Evolutionary conservation across 2,797 vertebrate species (phyloP), one percentile per base, ranked within the genome.

Genomic region (Sebastes dallii): DNA sequence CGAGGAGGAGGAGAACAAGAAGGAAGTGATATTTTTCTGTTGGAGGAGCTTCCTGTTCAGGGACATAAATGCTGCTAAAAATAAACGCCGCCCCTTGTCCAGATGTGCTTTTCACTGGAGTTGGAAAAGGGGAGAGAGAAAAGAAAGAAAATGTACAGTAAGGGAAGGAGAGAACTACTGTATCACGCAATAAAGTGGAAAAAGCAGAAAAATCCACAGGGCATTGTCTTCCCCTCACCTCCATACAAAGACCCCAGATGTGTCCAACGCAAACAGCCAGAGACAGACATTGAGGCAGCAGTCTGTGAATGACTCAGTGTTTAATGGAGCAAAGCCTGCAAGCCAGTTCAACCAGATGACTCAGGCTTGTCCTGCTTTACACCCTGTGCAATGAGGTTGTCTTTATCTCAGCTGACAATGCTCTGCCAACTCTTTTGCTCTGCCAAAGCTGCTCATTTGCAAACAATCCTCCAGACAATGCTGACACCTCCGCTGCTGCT

Each of bases 61-160:
- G 89, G 86, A 91, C 82, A 93, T 90, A 85, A 90, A 85, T 80
- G 87, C 77, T 91, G 89, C 94, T 96, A 96, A 95, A 96, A 95
- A 96, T 96, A 96, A 85, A 88, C n/a, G 46, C 77, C 69, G 61
- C 54, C 82, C 77, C 80, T 78, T 58, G 77, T 90, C 93, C 92
- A 96, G 93, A 95, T 95, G 94, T 92, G 90, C 74, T 91, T 91
- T 93, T 92, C 80, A 90, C 88, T 90, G 82, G 56, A 68, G 77
- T 73, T 62, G 60, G 62, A 86, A 89, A 75, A 25, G 29, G 24
- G 12, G 34, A 60, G 62, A 20, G 24, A 61, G 29, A 83, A 77
- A 84, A 76, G n/a, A 65, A n/a, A 64, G 70, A 78, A 71, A 81
- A 77, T 25, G 54, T 34, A 54, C 39, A n/a, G 36, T 18, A 54